These are phyloP conservation scores for Bombyx huttoni DNA, from an alignment of 2,888 invertebrate species.

Conservation along the genomic window DNA sequence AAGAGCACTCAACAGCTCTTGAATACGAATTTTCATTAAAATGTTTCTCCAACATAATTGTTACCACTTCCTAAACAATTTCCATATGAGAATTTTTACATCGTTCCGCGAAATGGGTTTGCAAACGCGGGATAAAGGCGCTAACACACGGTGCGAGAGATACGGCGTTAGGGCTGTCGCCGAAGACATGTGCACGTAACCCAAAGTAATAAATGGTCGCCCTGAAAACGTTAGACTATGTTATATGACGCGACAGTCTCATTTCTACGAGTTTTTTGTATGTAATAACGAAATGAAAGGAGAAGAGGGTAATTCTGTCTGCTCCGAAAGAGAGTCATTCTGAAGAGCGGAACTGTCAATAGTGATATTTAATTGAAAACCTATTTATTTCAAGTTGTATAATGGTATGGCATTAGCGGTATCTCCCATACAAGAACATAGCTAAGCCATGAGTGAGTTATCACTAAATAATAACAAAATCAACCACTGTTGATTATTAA, in stretches of 20 bases:
- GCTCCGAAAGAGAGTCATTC: no score
- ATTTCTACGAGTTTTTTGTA: no score
- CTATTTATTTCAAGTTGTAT: no score
- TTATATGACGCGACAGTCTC: background rate
- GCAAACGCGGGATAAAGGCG: constrained; percentile 13
- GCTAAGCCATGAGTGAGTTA: no score
- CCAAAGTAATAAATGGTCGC: background rate
- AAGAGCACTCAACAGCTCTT: background rate
- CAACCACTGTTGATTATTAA: no score
- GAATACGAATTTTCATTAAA: background rate
- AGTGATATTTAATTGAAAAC: no score
- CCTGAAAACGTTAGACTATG: background rate
- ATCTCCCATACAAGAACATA: no score
- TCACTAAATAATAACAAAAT: no score
- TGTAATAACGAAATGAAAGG: no score
- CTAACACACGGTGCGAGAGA: constrained; percentile 10
- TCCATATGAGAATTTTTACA: constrained; percentile 23
- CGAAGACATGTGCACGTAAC: background rate
- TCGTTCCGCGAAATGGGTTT: constrained; percentile 21
- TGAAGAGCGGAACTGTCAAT: no score
- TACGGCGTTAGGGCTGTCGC: constrained; percentile 3
- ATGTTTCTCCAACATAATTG: constrained; percentile 12
- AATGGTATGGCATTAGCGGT: no score
- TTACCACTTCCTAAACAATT: constrained; percentile 27
- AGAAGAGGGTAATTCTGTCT: no score